Conservation (phyloP, 2,797 vertebrate species). For the Liasis olivaceus region DNA sequence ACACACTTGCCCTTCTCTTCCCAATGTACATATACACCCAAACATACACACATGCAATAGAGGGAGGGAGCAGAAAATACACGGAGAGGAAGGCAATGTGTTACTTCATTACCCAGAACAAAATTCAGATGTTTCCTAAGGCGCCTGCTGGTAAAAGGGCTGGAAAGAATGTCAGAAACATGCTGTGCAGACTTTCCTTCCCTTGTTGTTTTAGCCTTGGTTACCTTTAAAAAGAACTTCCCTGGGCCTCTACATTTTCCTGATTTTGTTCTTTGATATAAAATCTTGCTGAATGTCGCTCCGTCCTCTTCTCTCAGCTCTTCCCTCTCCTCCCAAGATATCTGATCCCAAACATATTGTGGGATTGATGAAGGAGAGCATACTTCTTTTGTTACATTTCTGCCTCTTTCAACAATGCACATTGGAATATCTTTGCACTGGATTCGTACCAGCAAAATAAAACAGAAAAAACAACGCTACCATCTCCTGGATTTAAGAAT, state of each 20-base stretch:
- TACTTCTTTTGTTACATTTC: conserved; percentile 4
- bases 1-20: background rate
- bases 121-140: background rate
- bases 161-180: background rate
- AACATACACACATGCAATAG: background rate
- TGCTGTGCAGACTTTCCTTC: background rate
- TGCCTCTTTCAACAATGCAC: background rate
- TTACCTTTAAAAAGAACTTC: conserved; percentile 23
- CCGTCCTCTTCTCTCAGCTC: background rate
- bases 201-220: conserved; percentile 13
- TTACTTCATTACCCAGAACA: background rate
- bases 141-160: background rate
- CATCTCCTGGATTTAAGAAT: conserved; percentile 5
- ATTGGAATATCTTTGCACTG: background rate
- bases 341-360: background rate
- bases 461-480: background rate
- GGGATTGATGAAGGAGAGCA: background rate
- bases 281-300: conserved; percentile 2
- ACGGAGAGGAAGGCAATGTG: background rate
- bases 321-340: background rate
- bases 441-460: background rate
- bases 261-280: rapidly evolving
- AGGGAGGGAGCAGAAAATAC: background rate
- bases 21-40: background rate
- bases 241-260: conserved; percentile 35